Conservation (phyloP, 2,888 invertebrate species). For the Boloria euphrosyne region DNA sequence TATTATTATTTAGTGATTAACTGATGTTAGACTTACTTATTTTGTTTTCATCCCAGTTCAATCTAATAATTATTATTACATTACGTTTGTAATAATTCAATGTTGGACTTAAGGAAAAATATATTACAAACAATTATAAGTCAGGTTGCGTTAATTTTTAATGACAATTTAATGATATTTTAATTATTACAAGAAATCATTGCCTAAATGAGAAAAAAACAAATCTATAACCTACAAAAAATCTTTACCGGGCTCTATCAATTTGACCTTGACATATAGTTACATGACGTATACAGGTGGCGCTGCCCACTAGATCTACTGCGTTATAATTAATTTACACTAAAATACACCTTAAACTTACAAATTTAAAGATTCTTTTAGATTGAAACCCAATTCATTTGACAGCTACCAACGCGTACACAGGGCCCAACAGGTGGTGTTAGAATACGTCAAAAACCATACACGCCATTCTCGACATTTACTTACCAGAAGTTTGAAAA, state of each 20-base stretch:
- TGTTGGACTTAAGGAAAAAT: no score
- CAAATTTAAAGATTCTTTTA: conserved; percentile 13
- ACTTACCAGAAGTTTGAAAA: background rate
- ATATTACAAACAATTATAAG: no score
- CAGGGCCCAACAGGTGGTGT: conserved; percentile 43
- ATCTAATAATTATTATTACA: no score
- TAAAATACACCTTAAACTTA: background rate
- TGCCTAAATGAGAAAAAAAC: conserved; percentile 16
- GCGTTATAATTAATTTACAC: background rate
- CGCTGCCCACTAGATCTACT: conserved; percentile 37
- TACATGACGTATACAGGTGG: conserved; percentile 35
- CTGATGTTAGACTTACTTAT: no score
- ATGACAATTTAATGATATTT: background rate
- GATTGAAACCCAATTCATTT: conserved; percentile 23
- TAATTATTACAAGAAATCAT: background rate
- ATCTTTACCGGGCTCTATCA: conserved; percentile 33
- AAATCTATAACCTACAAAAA: conserved; percentile 26
- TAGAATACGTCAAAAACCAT: conserved; percentile 34
- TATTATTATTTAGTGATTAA: no score
- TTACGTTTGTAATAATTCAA: no score
- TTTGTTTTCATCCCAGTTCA: no score
- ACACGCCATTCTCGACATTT: conserved; percentile 33
- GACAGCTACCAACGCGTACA: conserved; percentile 41
- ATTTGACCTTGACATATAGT: conserved; percentile 40
- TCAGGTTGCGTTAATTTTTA: background rate